These are phyloP conservation scores for Lophius americanus DNA, from an alignment of 2,797 vertebrate species.

Conservation along the genomic window DNA sequence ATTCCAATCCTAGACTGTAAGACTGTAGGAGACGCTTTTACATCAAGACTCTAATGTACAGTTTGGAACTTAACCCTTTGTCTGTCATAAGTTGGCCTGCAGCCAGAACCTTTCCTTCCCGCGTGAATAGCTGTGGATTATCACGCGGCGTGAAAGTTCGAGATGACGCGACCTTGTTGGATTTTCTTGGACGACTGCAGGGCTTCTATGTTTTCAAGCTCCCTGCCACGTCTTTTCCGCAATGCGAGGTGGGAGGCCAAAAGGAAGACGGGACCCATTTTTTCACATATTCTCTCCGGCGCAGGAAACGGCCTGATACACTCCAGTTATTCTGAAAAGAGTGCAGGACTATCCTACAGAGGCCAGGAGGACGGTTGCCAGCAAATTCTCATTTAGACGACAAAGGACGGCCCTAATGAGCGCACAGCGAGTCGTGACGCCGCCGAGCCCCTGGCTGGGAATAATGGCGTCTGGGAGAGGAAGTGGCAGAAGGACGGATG, in stretches of 20 bases:
- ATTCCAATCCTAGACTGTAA: slow-evolving; percentile 39
- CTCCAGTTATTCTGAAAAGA: slow-evolving; percentile 54
- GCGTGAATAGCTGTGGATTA: slow-evolving; percentile 7
- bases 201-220: slow-evolving; percentile 38
- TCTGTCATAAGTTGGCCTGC: neutral
- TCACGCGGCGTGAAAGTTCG: slow-evolving; percentile 16
- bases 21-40: slow-evolving; percentile 26
- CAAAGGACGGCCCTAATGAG: slow-evolving; percentile 62
- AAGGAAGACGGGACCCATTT: slow-evolving; percentile 2
- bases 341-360: slow-evolving; percentile 45
- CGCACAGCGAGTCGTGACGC: slow-evolving; percentile 49
- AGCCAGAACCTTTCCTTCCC: neutral
- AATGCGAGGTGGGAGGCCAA: slow-evolving; percentile 40
- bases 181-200: slow-evolving; percentile 37
- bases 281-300: slow-evolving; percentile 16
- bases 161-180: slow-evolving; percentile 25
- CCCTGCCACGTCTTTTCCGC: slow-evolving; percentile 39
- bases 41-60: slow-evolving; percentile 11
- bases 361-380: slow-evolving; percentile 56
- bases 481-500: slow-evolving; percentile 48
- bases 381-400: slow-evolving; percentile 56
- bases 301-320: slow-evolving; percentile 41
- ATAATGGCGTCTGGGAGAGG: slow-evolving; percentile 34
- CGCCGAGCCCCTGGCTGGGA: slow-evolving; percentile 41
- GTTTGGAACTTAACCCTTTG: slow-evolving; percentile 5